Conservation (phyloP, 1,140 invertebrate species). For the Bemisia tabaci region DNA sequence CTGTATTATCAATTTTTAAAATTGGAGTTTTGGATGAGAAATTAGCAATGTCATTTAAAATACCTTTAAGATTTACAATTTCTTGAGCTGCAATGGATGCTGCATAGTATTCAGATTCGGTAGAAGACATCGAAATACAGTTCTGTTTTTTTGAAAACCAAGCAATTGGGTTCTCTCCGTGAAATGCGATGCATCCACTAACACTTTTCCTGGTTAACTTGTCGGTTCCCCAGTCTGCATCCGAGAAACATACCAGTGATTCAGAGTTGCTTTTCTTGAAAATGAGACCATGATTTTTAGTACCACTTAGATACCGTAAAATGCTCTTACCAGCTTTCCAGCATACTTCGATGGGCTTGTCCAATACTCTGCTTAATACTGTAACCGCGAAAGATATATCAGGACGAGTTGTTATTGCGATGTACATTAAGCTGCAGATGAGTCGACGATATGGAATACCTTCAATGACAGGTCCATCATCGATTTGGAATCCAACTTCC, state of each 20-base stretch:
- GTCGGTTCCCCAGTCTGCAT: not conserved
- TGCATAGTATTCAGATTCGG: too few species aligned
- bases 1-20: too few species aligned
- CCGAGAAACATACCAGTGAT: constrained; percentile 4
- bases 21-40: too few species aligned
- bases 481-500: constrained; percentile 11
- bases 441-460: constrained; percentile 1
- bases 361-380: not conserved
- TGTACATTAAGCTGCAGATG: constrained; percentile 2
- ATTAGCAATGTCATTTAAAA: too few species aligned
- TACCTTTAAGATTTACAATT: too few species aligned
- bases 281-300: constrained; percentile 17
- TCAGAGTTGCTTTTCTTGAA: constrained; percentile 12
- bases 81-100: too few species aligned
- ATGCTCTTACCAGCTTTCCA: constrained; percentile 23
- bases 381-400: constrained; percentile 5
- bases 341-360: not conserved
- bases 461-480: not conserved
- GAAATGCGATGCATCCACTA: too few species aligned
- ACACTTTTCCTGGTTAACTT: too few species aligned
- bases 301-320: constrained; percentile 22
- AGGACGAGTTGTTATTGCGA: not conserved
- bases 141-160: too few species aligned
- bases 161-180: too few species aligned
- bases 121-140: too few species aligned